Percentiles rank a stretch among this genome's conserved stretches.
Conservation (phyloP, 2,113 vertebrate species). For the Misgurnus mizolepis region DNA sequence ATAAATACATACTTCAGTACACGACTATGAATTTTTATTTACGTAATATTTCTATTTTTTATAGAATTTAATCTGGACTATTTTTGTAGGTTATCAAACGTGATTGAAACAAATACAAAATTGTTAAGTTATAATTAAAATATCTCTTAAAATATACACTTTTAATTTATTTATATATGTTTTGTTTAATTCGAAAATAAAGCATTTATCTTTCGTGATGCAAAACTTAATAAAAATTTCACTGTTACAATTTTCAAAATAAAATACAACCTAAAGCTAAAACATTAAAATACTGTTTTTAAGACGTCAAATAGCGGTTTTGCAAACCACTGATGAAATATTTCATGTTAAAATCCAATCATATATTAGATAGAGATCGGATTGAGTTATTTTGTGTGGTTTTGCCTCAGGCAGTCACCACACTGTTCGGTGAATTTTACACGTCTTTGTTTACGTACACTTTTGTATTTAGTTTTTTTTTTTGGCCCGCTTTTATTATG, state of each 20-base stretch:
- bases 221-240: background rate
- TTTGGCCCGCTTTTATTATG: background rate
- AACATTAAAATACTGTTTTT: background rate
- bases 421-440: background rate
- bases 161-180: background rate
- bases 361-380: background rate
- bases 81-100: background rate
- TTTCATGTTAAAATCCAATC: conserved; percentile 14
- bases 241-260: conserved; percentile 4
- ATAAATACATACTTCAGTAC: too few relatives aligned
- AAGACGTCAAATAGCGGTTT: background rate
- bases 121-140: too few relatives aligned
- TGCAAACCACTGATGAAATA: background rate
- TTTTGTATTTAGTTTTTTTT: background rate
- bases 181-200: background rate
- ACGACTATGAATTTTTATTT: background rate
- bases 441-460: background rate
- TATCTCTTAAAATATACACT: background rate
- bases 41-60: background rate
- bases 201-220: background rate
- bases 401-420: background rate
- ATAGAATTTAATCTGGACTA: background rate
- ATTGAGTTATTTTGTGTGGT: conserved; percentile 8
- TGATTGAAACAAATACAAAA: background rate
- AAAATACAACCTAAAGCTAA: background rate